Percentiles rank a stretch among this genome's conserved stretches.
These are phyloP conservation scores for Malaclemys terrapin DNA, from an alignment of 2,113 vertebrate species.

Conservation along the genomic window DNA sequence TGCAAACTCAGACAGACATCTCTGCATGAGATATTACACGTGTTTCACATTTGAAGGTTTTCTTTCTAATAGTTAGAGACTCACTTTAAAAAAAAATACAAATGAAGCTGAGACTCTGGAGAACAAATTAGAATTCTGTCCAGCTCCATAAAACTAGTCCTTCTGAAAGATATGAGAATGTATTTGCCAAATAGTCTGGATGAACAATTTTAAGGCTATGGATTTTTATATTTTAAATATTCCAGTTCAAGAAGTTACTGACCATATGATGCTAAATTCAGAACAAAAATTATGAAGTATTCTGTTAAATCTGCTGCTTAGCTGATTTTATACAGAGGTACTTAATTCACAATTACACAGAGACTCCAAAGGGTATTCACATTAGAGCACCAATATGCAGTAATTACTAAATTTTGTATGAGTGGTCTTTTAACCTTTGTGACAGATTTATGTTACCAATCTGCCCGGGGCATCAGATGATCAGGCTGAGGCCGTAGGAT, in stretches of 20 bases:
- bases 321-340: constrained; percentile 8
- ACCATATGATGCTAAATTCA: neutral
- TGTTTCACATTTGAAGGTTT: neutral
- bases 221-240: neutral
- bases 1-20: neutral
- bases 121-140: neutral
- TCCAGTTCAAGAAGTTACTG: neutral
- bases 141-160: neutral
- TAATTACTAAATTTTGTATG: constrained; percentile 7
- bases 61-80: neutral
- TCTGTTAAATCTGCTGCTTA: neutral
- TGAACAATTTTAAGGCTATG: neutral
- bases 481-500: too few species aligned
- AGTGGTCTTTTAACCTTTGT: neutral
- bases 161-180: neutral
- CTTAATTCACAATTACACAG: constrained; percentile 31
- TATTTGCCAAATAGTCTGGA: neutral
- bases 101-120: neutral
- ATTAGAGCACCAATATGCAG: neutral
- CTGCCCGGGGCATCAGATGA: too few species aligned
- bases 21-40: neutral
- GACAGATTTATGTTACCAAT: too few species aligned
- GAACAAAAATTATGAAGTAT: neutral
- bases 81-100: neutral
- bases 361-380: neutral